A percentile compares a stretch with the other conserved stretches of the same genome.
These are phyloP conservation scores for Holocentrus rufus DNA, from an alignment of 2,797 vertebrate genomes.

Conservation along the genomic window DNA sequence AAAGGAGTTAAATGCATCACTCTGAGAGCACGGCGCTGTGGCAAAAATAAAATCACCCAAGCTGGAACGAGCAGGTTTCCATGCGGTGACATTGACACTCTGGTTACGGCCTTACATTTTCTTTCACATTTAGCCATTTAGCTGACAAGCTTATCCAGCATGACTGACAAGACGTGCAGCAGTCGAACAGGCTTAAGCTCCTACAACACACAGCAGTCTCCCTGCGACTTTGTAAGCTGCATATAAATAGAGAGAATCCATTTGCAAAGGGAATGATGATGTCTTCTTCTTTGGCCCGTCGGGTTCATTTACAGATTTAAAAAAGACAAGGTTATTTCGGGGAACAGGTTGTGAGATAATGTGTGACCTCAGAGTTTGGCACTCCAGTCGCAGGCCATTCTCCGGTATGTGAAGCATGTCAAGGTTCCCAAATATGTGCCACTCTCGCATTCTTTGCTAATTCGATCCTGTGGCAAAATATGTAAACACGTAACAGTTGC, in stretches of 20 bases:
- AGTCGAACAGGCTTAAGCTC: neutral
- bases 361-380: neutral
- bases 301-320: neutral
- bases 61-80: too few species aligned
- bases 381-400: neutral
- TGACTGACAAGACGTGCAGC: neutral
- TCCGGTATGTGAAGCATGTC: slow-evolving; percentile 29
- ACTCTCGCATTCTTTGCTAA: neutral
- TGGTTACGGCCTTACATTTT: neutral
- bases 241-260: neutral
- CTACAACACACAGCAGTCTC: neutral
- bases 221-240: too few species aligned
- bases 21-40: too few species aligned
- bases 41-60: too few species aligned
- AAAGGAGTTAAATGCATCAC: too few species aligned
- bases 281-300: neutral
- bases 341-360: neutral
- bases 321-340: neutral
- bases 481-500: too few species aligned
- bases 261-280: neutral
- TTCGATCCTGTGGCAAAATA: neutral
- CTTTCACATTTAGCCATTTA: neutral
- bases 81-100: too few species aligned
- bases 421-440: slow-evolving; percentile 33
- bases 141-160: too few species aligned